phyloP scores from a whole-genome alignment of 2,797 vertebrate species.

The Catamblyrhynchus diadema region DNA sequence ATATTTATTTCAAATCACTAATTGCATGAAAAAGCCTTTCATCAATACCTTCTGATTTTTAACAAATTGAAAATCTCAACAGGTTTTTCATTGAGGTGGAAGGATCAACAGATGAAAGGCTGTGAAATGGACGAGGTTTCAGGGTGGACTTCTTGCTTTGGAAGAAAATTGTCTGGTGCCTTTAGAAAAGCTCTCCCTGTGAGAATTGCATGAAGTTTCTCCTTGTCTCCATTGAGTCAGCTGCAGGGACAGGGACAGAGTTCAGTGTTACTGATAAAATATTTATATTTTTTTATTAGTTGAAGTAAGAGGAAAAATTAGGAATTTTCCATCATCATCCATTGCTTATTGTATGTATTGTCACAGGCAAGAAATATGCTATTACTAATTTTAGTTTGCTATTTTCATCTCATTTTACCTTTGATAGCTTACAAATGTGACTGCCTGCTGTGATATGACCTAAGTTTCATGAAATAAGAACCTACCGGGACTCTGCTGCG shows the following conservation, averaged over 20 bases:
- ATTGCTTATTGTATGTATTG: background rate
- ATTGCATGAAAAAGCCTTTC: background rate
- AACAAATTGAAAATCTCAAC: background rate
- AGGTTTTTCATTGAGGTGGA: background rate
- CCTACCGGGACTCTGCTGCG: background rate
- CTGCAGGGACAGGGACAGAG: background rate
- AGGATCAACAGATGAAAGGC: background rate
- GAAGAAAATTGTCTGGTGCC: background rate
- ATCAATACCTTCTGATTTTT: background rate
- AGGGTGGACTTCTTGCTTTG: background rate
- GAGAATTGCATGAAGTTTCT: background rate
- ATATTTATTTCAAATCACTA: background rate
- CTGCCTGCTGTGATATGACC: background rate
- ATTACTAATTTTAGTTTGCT: conserved; percentile 35
- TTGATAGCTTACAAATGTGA: background rate
- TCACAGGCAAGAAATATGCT: background rate
- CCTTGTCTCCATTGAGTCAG: background rate
- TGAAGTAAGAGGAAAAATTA: background rate
- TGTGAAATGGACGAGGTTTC: fast-evolving
- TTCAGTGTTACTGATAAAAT: background rate
- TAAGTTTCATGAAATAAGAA: background rate
- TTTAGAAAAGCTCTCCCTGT: background rate
- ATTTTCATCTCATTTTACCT: background rate
- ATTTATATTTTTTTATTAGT: background rate
- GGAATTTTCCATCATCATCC: background rate